phyloP scores from a whole-genome alignment of 37 sponge, comb jelly and placozoan species.

The Hexactinellida sp. region DNA sequence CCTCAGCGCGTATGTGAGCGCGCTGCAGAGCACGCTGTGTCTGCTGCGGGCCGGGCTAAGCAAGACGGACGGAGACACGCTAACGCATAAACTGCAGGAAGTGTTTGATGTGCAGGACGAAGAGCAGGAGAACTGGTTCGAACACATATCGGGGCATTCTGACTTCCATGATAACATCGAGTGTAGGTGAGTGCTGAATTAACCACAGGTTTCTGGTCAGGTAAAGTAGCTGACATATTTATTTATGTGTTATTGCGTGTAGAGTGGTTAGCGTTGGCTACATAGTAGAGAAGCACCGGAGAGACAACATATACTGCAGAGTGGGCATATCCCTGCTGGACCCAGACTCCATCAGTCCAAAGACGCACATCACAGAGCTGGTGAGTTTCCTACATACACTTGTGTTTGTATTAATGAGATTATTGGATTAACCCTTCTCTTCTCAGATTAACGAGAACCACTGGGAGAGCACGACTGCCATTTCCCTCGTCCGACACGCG shows the following conservation, averaged over 20 bases:
- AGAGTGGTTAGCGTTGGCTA: slow-evolving; percentile 1
- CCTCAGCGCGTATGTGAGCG: neutral
- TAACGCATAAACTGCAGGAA: neutral
- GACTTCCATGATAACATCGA: neutral
- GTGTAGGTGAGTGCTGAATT: neutral
- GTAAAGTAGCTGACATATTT: neutral
- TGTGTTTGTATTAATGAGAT: no score
- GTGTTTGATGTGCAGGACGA: slow-evolving; percentile 1
- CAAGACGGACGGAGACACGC: neutral
- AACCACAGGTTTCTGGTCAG: neutral
- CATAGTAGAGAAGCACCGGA: neutral
- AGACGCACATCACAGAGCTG: slow-evolving; percentile 8
- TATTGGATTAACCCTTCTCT: no score
- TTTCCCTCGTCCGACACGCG: neutral
- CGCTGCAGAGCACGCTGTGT: neutral
- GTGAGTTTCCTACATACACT: no score
- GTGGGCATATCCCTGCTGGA: neutral
- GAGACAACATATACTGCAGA: neutral
- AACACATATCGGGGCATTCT: neutral
- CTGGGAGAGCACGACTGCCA: neutral
- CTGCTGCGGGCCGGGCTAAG: neutral
- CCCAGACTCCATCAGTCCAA: neutral
- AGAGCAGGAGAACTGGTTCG: neutral
- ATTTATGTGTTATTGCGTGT: neutral
- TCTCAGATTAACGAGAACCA: neutral